Conservation (phyloP, 2,113 vertebrate species). For the Campylomormyrus numenius region DNA sequence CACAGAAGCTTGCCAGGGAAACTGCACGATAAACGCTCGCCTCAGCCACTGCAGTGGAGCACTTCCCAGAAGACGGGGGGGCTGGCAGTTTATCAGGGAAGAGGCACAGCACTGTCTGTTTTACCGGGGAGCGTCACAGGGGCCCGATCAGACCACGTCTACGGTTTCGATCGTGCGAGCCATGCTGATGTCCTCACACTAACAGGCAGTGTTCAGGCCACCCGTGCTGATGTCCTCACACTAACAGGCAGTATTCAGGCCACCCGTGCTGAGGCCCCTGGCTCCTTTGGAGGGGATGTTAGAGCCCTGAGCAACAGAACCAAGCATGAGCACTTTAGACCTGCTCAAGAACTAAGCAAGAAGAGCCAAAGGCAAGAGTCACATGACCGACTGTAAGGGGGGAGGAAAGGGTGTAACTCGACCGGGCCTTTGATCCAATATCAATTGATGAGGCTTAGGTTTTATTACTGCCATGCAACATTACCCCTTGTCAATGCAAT, state of each 20-base stretch:
- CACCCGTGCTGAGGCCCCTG: background rate
- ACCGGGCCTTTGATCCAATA: slow-evolving; percentile 3
- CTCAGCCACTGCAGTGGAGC: background rate
- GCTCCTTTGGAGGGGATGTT: background rate
- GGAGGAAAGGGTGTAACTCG: background rate
- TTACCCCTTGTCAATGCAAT: background rate
- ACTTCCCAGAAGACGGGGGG: background rate
- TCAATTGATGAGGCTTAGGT: background rate
- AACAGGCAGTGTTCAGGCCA: too few relatives aligned
- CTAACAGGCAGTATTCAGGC: background rate
- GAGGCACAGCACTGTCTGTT: background rate
- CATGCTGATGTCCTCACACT: too few relatives aligned
- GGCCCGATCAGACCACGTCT: background rate
- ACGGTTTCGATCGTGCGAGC: background rate
- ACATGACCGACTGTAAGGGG: background rate
- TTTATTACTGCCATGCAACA: slow-evolving; percentile 22
- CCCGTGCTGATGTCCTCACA: background rate
- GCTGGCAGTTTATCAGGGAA: background rate
- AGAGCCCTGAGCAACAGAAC: background rate
- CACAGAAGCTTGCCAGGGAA: background rate
- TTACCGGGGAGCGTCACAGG: background rate
- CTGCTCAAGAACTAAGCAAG: background rate
- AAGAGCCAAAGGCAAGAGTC: slow-evolving; percentile 6
- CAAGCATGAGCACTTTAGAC: background rate
- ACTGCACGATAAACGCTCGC: background rate